These are phyloP conservation scores for Cinclus mexicanus DNA, from an alignment of 2,113 vertebrate genomes.

Conservation along the genomic window DNA sequence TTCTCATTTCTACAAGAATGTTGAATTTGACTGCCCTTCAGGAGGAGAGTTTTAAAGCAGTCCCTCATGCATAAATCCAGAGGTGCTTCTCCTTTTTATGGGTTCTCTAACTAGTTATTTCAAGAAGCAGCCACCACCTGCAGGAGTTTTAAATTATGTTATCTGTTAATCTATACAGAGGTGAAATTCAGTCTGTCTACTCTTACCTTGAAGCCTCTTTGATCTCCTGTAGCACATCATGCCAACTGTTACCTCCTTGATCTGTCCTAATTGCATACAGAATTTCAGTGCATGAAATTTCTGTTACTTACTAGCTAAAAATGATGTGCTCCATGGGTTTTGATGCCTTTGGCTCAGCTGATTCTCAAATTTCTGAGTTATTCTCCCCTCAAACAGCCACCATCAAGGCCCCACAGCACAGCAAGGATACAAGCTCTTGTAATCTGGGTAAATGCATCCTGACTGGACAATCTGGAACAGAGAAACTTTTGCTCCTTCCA, in stretches of 20 bases:
- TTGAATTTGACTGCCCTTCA: background rate
- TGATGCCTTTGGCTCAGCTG: background rate
- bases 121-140: slow-evolving; percentile 5
- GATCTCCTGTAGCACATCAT: slow-evolving; percentile 14
- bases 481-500: background rate
- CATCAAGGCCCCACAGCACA: background rate
- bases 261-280: slow-evolving; percentile 13
- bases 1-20: background rate
- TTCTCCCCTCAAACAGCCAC: background rate
- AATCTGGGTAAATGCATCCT: background rate
- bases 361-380: background rate
- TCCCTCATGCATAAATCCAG: background rate
- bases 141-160: slow-evolving; percentile 8
- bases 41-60: background rate
- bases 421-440: background rate
- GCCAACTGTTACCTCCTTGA: background rate
- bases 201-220: slow-evolving; percentile 3
- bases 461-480: background rate
- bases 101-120: background rate
- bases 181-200: slow-evolving; percentile 11
- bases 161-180: slow-evolving; percentile 6
- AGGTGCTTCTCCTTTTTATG: background rate
- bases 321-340: background rate
- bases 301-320: background rate
- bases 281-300: background rate